These are phyloP conservation scores for Corythornis vintsioides DNA, from an alignment of 2,113 vertebrate genomes.

Conservation along the genomic window DNA sequence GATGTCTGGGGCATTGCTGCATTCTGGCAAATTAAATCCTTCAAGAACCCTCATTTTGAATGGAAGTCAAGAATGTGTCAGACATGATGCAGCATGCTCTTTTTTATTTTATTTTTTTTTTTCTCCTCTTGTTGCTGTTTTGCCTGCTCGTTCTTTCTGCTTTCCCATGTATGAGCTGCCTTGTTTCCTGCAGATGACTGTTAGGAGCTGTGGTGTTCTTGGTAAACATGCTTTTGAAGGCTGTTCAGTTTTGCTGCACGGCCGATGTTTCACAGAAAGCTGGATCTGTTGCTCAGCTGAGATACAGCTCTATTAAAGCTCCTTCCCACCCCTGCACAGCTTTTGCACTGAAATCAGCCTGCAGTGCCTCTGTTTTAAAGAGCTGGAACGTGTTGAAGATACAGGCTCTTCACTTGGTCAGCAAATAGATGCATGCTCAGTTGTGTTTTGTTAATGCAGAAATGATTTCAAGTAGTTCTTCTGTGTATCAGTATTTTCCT, in stretches of 20 bases:
- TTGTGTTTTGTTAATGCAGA: background rate
- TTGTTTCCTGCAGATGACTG: background rate
- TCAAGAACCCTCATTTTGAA: background rate
- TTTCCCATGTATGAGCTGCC: background rate
- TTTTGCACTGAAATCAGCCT: background rate
- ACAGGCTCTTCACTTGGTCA: background rate
- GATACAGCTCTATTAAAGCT: background rate
- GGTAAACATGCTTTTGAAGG: background rate
- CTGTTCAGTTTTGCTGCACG: background rate
- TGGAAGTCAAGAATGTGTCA: conserved; percentile 37
- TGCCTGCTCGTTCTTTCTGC: conserved; percentile 4
- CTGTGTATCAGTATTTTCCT: background rate
- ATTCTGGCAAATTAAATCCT: conserved; percentile 29
- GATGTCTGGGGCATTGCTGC: background rate
- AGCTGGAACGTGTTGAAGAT: background rate
- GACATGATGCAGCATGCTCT: conserved; percentile 33
- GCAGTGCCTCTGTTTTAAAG: background rate
- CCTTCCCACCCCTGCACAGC: background rate
- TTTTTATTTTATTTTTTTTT: background rate
- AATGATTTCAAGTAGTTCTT: background rate
- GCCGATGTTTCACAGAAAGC: background rate
- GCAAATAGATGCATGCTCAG: background rate
- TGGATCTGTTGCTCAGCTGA: background rate
- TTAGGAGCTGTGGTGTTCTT: background rate
- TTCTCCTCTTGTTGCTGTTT: conserved; percentile 9